A percentile compares a stretch with the other conserved stretches of the same genome.
phyloP scores from a whole-genome alignment of 1,140 invertebrate species.

The Brachionus angularis region DNA sequence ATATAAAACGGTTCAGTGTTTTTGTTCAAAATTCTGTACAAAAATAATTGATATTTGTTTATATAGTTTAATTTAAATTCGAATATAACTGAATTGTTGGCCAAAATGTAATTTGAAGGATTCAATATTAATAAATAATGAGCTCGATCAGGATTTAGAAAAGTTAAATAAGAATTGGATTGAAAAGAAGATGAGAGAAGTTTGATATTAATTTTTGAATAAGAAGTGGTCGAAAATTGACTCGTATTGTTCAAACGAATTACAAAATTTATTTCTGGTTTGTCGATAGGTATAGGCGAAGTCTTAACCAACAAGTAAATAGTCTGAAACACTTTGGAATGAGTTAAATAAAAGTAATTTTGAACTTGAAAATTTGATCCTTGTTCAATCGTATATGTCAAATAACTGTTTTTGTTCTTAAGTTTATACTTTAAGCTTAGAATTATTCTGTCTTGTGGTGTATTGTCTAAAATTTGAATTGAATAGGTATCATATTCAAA shows the following conservation, averaged over 20 bases:
- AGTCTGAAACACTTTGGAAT: neutral
- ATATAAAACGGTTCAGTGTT: constrained; percentile 24
- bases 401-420: neutral
- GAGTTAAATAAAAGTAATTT: constrained; percentile 15
- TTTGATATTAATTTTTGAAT: neutral
- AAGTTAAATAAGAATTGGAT: neutral
- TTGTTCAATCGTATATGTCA: neutral
- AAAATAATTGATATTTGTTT: neutral
- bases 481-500: constrained; percentile 8
- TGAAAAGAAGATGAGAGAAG: neutral
- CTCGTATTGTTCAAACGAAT: neutral
- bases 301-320: neutral
- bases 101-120: constrained; percentile 18
- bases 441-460: neutral
- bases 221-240: neutral
- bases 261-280: constrained; percentile 1
- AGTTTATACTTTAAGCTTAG: neutral
- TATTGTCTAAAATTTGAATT: neutral
- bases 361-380: constrained; percentile 5
- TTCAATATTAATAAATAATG: neutral
- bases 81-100: constrained; percentile 7
- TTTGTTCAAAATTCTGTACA: neutral
- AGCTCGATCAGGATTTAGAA: neutral
- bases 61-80: neutral
- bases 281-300: neutral